Evolutionary conservation across 2,888 invertebrate genomes (phyloP).

Genomic region (Lottia gigantea): DNA sequence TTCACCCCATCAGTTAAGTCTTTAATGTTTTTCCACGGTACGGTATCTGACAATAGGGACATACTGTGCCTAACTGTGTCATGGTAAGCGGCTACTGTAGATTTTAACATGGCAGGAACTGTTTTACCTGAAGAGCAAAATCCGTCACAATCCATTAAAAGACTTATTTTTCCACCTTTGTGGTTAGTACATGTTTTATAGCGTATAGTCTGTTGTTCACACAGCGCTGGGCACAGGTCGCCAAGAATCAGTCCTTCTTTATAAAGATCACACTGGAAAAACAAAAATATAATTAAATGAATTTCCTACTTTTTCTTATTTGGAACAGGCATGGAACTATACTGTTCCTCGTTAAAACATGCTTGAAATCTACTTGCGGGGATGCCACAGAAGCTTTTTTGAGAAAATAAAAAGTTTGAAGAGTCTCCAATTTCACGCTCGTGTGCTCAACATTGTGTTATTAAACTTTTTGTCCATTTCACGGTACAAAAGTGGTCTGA

Average conservation of each 20-base stretch:
- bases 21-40: no score
- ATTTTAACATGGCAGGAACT: conserved; percentile 46
- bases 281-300: no score
- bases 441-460: no score
- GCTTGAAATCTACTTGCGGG: no score
- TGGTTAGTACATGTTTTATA: conserved; percentile 75
- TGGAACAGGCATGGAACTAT: no score
- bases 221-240: conserved; percentile 75
- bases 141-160: conserved; percentile 41
- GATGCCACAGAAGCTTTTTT: no score
- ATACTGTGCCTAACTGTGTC: conserved; percentile 3
- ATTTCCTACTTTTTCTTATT: no score
- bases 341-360: no score
- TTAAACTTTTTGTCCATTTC: no score
- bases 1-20: conserved; percentile 7
- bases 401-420: no score
- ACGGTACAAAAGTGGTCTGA: no score
- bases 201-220: conserved; percentile 69
- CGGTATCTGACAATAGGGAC: not conserved
- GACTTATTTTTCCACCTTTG: conserved; percentile 72
- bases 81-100: conserved; percentile 19
- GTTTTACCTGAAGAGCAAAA: conserved; percentile 27
- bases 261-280: conserved; percentile 63
- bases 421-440: no score
- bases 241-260: conserved; percentile 73